Conservation (phyloP, 2,797 vertebrate genomes). For the Gymnocypris eckloni region DNA sequence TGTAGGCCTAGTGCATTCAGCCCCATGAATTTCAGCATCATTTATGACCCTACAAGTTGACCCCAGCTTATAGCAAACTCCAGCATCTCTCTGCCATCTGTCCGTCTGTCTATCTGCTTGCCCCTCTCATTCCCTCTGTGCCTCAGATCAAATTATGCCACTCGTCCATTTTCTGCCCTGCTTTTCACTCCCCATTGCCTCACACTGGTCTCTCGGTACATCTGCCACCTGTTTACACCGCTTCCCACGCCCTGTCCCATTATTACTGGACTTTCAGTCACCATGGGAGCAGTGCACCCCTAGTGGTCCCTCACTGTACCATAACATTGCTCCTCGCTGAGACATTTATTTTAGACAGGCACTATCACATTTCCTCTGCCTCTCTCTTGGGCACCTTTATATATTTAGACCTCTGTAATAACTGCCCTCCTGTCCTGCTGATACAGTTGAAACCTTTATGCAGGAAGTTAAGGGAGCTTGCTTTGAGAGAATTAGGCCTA, state of each 20-base stretch:
- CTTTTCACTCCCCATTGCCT: conserved; percentile 53
- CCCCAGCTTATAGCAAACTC: conserved; percentile 41
- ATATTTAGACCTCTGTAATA: conserved; percentile 52
- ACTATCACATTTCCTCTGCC: conserved; percentile 55
- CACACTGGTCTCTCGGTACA: conserved; percentile 62
- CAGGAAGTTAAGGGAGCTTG: background rate
- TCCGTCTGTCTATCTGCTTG: conserved; percentile 66
- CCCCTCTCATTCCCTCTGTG: conserved; percentile 61
- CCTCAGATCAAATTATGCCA: conserved; percentile 82
- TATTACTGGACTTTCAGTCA: conserved; percentile 45
- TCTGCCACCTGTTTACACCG: conserved; percentile 79
- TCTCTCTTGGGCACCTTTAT: conserved; percentile 29
- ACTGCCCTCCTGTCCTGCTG: conserved; percentile 39
- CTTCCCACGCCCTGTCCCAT: conserved; percentile 65
- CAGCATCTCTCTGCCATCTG: conserved; percentile 67
- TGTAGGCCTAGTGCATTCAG: background rate
- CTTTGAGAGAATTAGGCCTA: background rate
- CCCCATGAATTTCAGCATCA: conserved; percentile 21
- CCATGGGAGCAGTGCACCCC: conserved; percentile 52
- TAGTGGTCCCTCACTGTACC: conserved; percentile 55
- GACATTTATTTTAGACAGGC: conserved; percentile 53
- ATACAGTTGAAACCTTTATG: conserved; percentile 27
- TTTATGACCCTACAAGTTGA: conserved; percentile 63
- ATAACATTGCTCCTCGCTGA: conserved; percentile 47
- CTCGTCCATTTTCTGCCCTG: conserved; percentile 70